phyloP scores from a whole-genome alignment of 2,113 vertebrate species.

The Mellivora capensis region DNA sequence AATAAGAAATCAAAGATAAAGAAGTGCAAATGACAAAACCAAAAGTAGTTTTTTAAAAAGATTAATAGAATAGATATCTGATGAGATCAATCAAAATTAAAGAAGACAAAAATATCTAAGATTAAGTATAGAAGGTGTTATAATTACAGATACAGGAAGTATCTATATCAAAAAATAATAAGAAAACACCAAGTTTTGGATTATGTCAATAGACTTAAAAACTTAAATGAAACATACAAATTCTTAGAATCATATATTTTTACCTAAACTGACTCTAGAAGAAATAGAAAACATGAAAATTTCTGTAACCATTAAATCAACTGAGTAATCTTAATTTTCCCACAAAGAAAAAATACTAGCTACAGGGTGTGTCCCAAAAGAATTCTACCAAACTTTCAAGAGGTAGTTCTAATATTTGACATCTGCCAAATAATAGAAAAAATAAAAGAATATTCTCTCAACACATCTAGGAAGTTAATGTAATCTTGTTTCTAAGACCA shows the following conservation, averaged over 20 bases:
- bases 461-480: neutral
- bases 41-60: neutral
- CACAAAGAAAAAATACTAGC: neutral
- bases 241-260: neutral
- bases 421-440: neutral
- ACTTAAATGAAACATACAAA: neutral
- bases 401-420: neutral
- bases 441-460: neutral
- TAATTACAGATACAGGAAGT: neutral
- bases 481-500: neutral
- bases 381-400: neutral
- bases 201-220: neutral
- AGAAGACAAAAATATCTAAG: neutral
- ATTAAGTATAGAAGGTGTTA: neutral
- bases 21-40: neutral
- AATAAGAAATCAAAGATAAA: neutral
- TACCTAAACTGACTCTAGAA: neutral
- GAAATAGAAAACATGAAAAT: neutral
- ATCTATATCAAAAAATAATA: neutral
- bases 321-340: neutral
- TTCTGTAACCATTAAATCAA: neutral
- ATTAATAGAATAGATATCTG: neutral
- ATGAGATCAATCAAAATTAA: neutral
- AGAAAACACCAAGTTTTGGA: neutral
- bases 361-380: neutral